phyloP scores from a whole-genome alignment of 2,797 vertebrate species.

The Momotus momota region DNA sequence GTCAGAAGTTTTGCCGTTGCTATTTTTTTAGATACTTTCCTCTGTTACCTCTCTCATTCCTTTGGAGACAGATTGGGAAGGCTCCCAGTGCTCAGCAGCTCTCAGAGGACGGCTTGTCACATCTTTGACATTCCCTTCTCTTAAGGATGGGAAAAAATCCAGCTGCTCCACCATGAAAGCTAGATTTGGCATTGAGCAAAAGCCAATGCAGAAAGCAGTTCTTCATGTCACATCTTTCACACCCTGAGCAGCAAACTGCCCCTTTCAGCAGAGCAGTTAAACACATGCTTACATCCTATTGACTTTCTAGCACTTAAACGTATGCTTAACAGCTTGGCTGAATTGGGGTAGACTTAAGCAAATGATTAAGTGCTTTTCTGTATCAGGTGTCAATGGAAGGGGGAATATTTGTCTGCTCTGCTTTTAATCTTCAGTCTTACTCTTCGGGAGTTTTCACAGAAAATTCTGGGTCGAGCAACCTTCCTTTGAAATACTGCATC shows the following conservation, averaged over 20 bases:
- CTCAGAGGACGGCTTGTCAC: too few relatives aligned
- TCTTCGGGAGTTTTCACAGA: neutral
- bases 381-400: neutral
- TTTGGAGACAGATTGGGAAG: neutral
- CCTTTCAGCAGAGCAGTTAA: conserved; percentile 28
- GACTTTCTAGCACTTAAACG: conserved; percentile 37
- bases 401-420: neutral
- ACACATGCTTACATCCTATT: neutral
- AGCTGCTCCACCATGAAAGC: neutral
- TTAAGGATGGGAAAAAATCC: neutral
- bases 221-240: neutral
- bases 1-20: neutral
- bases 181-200: neutral
- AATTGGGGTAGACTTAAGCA: conserved; percentile 10
- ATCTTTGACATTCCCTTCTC: neutral
- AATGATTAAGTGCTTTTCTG: conserved; percentile 47
- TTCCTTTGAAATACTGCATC: neutral
- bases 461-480: neutral
- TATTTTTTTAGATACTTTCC: neutral
- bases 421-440: conserved; percentile 2
- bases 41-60: neutral
- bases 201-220: neutral
- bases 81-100: neutral
- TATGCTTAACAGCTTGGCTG: conserved; percentile 38
- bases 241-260: neutral